Conservation (phyloP, 2,797 vertebrate species). For the Crocodylus rhombifer region DNA sequence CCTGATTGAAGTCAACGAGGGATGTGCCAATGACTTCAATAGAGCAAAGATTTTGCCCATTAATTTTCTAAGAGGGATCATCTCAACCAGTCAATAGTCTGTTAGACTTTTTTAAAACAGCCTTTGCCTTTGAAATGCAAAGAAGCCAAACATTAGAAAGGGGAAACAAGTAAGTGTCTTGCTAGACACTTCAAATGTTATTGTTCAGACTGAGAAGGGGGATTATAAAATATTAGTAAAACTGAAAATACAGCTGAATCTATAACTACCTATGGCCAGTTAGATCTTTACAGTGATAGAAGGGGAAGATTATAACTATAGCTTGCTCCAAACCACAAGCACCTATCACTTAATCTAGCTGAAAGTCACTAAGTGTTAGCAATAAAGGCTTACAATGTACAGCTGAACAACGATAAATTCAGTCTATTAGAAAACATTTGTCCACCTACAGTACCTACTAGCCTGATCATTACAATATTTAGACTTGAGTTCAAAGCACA, state of each 20-base stretch:
- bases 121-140: neutral
- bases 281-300: neutral
- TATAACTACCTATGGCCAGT: neutral
- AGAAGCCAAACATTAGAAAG: neutral
- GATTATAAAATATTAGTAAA: neutral
- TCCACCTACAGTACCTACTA: constrained; percentile 45
- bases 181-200: neutral
- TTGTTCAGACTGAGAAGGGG: neutral
- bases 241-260: neutral
- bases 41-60: neutral
- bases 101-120: neutral
- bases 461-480: constrained; percentile 66
- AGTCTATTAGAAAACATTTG: neutral
- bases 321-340: neutral
- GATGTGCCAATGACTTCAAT: neutral
- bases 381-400: neutral
- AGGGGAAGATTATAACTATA: neutral
- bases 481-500: constrained; percentile 58
- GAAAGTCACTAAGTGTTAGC: neutral
- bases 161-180: neutral
- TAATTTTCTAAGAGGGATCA: neutral
- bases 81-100: neutral
- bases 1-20: neutral
- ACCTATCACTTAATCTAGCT: neutral
- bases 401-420: neutral